These are phyloP conservation scores for Colaptes auratus DNA, from an alignment of 2,113 vertebrate genomes.

Conservation along the genomic window DNA sequence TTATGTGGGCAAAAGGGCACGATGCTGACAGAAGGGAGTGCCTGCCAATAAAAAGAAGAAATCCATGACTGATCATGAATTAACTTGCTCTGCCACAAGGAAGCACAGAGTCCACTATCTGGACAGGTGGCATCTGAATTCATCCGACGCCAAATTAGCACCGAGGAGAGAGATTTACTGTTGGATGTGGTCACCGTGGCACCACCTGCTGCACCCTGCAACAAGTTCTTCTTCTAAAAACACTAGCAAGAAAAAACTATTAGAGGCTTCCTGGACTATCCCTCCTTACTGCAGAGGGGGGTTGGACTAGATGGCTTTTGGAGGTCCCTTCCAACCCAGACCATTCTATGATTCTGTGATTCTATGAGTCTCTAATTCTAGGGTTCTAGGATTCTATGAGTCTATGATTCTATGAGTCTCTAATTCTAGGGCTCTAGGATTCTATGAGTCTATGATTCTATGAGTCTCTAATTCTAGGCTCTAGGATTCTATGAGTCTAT, in stretches of 20 bases:
- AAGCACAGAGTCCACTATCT: slow-evolving; percentile 30
- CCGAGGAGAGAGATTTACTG: slow-evolving; percentile 20
- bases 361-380: too few species aligned
- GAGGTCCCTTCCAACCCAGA: too few species aligned
- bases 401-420: not conserved
- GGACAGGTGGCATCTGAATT: slow-evolving; percentile 60
- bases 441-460: not conserved
- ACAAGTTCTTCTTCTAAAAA: not conserved
- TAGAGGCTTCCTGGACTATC: not conserved
- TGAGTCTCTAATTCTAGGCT: not conserved
- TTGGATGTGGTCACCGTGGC: not conserved
- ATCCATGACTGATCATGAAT: not conserved
- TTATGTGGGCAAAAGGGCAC: rapidly evolving
- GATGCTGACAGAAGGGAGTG: not conserved
- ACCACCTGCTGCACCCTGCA: slow-evolving; percentile 20
- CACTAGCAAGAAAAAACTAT: not conserved
- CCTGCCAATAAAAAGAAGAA: not conserved
- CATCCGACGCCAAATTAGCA: slow-evolving; percentile 58
- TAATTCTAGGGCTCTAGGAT: too few species aligned
- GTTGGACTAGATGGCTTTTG: too few species aligned
- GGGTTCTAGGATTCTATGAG: too few species aligned
- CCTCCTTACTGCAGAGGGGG: too few species aligned
- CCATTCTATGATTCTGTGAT: too few species aligned
- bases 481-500: too few species aligned
- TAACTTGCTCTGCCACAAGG: slow-evolving; percentile 40